Evolutionary conservation across 2,797 vertebrate species (phyloP).

Genomic region (Cetoscarus ocellatus): DNA sequence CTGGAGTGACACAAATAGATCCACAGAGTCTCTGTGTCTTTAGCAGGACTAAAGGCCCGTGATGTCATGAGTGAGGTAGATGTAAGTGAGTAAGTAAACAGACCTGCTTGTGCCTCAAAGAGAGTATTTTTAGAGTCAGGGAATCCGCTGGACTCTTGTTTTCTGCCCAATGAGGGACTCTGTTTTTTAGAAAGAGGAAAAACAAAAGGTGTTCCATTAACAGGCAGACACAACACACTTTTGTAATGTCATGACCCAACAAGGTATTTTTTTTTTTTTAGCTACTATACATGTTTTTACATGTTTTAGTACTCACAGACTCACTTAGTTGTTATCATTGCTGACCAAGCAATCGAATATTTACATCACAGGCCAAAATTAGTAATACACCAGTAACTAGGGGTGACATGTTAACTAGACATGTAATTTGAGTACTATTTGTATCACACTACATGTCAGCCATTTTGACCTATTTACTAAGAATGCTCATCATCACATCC

Average conservation of each 20-base stretch:
- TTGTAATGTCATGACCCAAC: neutral
- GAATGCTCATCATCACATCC: no score
- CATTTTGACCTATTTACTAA: no score
- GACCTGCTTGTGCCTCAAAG: slow-evolving; percentile 29
- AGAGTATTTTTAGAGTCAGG: slow-evolving; percentile 55
- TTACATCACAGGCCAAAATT: neutral
- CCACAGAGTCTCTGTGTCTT: slow-evolving; percentile 69
- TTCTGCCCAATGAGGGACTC: slow-evolving; percentile 14
- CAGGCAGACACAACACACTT: slow-evolving; percentile 5
- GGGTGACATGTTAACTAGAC: no score
- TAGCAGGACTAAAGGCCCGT: slow-evolving; percentile 31
- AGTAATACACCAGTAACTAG: no score
- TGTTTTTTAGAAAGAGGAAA: neutral
- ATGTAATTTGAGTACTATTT: no score
- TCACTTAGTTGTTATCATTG: no score
- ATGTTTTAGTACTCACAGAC: neutral
- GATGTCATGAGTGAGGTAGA: slow-evolving; percentile 66
- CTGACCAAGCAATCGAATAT: neutral
- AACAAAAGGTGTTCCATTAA: slow-evolving; percentile 8
- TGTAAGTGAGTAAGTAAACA: slow-evolving; percentile 54
- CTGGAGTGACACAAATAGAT: slow-evolving; percentile 63
- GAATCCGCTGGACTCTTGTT: slow-evolving; percentile 50
- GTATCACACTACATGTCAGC: no score
- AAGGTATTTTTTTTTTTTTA: neutral
- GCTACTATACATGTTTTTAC: neutral